Percentiles rank a stretch among this genome's conserved stretches.
phyloP scores from a whole-genome alignment of 2,888 invertebrate species.

The Buathra laborator region DNA sequence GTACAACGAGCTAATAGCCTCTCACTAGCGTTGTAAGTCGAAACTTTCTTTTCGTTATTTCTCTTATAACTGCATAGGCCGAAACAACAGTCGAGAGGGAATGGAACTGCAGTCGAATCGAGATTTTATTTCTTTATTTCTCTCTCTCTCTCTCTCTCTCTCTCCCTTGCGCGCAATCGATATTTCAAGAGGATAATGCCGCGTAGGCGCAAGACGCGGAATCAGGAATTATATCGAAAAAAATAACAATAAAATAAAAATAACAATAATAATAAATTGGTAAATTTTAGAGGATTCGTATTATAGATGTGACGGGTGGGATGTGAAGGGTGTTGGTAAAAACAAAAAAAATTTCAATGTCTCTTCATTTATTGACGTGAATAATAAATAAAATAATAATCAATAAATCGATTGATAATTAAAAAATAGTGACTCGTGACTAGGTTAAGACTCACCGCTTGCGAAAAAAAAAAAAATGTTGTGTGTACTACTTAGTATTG shows the following conservation, averaged over 20 bases:
- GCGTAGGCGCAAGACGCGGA: slow-evolving; percentile 50
- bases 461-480: slow-evolving; percentile 79
- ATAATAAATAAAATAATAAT: slow-evolving; percentile 84
- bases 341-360: slow-evolving; percentile 69
- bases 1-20: slow-evolving; percentile 4
- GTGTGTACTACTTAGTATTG: slow-evolving; percentile 68
- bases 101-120: slow-evolving; percentile 37
- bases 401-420: slow-evolving; percentile 81
- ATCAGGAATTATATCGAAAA: slow-evolving; percentile 30
- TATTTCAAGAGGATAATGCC: slow-evolving; percentile 36
- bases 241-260: slow-evolving; percentile 80
- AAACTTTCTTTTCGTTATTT: slow-evolving; percentile 46
- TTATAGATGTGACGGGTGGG: slow-evolving; percentile 27
- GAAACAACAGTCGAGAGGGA: slow-evolving; percentile 57
- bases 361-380: slow-evolving; percentile 73
- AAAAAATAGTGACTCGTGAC: slow-evolving; percentile 85
- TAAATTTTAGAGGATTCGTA: background rate
- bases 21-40: slow-evolving; percentile 11
- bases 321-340: slow-evolving; percentile 44
- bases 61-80: slow-evolving; percentile 56
- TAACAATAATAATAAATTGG: slow-evolving; percentile 73
- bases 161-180: slow-evolving; percentile 36
- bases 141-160: slow-evolving; percentile 39
- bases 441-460: slow-evolving; percentile 85
- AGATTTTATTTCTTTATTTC: slow-evolving; percentile 49